Evolutionary conservation across 2,888 invertebrate species (phyloP).

Genomic region (Xanthorhoe spadicearia): DNA sequence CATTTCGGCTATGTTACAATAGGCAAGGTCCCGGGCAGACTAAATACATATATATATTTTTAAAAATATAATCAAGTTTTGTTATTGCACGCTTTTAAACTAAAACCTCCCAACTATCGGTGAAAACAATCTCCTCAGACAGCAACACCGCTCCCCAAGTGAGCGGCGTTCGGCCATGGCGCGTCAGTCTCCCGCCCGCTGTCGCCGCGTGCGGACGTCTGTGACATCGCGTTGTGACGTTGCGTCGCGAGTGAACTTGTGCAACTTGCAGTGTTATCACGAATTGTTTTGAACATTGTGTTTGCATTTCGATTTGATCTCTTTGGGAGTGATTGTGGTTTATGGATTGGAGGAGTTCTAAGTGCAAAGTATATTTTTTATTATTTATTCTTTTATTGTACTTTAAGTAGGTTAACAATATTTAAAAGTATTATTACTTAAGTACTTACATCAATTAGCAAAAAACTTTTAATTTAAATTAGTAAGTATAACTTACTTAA

Average conservation of each 20-base stretch:
- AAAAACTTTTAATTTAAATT: too few species aligned
- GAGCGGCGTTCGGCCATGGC: constrained; percentile 76
- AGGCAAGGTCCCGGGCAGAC: too few species aligned
- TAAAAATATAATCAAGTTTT: too few species aligned
- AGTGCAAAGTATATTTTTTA: too few species aligned
- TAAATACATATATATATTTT: too few species aligned
- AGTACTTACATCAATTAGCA: too few species aligned
- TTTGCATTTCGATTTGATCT: constrained; percentile 63
- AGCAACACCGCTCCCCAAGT: constrained; percentile 66
- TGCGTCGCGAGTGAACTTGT: constrained; percentile 56
- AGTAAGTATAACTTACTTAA: too few species aligned
- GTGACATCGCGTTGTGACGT: constrained; percentile 18
- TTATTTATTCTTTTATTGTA: too few species aligned
- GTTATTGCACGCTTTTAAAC: neutral
- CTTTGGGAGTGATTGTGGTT: constrained; percentile 29
- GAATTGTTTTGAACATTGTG: constrained; percentile 61
- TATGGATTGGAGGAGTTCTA: neutral
- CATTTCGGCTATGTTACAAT: too few species aligned
- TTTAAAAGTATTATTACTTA: too few species aligned
- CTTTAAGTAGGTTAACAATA: too few species aligned
- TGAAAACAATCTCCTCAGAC: constrained; percentile 27
- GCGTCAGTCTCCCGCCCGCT: constrained; percentile 49
- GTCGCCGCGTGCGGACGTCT: constrained; percentile 41
- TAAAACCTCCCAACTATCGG: constrained; percentile 30
- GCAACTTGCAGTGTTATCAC: constrained; percentile 56